Percentiles rank a stretch among this genome's conserved stretches.
Evolutionary conservation across 2,113 vertebrate species (phyloP).

Genomic region (Mastomys coucha): DNA sequence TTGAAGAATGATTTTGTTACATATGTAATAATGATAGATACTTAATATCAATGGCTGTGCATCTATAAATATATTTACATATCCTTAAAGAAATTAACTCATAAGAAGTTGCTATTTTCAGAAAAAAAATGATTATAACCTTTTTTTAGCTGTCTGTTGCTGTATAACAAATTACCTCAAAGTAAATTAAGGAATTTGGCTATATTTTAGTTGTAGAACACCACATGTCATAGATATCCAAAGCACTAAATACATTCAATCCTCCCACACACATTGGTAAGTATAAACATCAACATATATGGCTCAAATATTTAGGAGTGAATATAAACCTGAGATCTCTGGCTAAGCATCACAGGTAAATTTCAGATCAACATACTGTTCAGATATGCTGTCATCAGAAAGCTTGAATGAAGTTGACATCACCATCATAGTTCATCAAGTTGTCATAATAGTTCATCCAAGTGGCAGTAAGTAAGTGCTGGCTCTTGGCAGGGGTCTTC

Average conservation of each 20-base stretch:
- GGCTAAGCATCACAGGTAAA: neutral
- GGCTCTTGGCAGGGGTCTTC: neutral
- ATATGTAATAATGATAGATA: neutral
- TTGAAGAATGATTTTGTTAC: neutral
- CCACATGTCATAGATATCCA: neutral
- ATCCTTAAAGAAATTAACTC: neutral
- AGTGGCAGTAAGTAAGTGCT: neutral
- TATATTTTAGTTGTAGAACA: neutral
- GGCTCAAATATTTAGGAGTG: neutral
- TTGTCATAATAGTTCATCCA: neutral
- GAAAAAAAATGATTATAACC: neutral
- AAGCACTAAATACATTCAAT: neutral
- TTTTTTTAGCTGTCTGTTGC: neutral
- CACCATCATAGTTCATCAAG: neutral
- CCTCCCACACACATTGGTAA: neutral
- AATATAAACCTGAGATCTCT: neutral
- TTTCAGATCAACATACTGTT: neutral
- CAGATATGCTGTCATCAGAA: neutral
- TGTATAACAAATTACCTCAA: neutral
- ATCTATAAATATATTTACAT: neutral
- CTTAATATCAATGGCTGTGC: neutral
- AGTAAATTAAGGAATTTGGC: neutral
- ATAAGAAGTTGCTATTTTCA: neutral
- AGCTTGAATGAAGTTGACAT: neutral
- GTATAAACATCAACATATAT: neutral